A percentile compares a stretch with the other conserved stretches of the same genome.
These are phyloP conservation scores for Lepus timidus DNA, from an alignment of 2,113 vertebrate species.

Conservation along the genomic window DNA sequence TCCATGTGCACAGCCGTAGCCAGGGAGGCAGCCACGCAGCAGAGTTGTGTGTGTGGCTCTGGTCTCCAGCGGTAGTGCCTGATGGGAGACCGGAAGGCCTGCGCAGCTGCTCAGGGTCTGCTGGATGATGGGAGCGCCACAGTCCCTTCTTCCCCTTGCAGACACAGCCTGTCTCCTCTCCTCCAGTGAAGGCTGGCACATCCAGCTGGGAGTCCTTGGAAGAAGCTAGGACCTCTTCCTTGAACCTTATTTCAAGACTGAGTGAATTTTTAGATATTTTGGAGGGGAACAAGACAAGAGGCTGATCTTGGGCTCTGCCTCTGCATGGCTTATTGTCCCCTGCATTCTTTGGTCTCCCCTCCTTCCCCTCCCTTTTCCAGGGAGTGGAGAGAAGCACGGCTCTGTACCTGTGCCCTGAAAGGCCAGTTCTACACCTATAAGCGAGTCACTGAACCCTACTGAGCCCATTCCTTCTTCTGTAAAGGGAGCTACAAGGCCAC, in stretches of 20 bases:
- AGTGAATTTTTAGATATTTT: background rate
- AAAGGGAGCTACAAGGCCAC: background rate
- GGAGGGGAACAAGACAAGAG: background rate
- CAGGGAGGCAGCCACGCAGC: background rate
- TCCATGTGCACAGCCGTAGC: background rate
- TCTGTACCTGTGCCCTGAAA: background rate
- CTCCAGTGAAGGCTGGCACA: background rate
- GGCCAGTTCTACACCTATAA: background rate
- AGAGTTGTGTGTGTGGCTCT: conserved; percentile 4
- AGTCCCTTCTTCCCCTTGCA: background rate
- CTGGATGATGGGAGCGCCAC: background rate
- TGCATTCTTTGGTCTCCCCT: background rate
- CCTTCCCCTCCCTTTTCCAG: background rate
- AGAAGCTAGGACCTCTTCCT: conserved; percentile 1
- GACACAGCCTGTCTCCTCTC: background rate
- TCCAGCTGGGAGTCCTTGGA: background rate
- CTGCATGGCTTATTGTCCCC: background rate
- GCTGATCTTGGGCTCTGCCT: background rate
- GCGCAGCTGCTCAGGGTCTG: background rate
- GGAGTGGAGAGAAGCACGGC: background rate
- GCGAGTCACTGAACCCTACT: background rate
- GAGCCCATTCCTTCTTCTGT: background rate
- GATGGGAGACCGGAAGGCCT: background rate
- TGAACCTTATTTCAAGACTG: background rate
- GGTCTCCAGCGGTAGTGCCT: background rate